A percentile compares a stretch with the other conserved stretches of the same genome.
Conservation (phyloP, 2,113 vertebrate genomes). For the Boleophthalmus pectinirostris region DNA sequence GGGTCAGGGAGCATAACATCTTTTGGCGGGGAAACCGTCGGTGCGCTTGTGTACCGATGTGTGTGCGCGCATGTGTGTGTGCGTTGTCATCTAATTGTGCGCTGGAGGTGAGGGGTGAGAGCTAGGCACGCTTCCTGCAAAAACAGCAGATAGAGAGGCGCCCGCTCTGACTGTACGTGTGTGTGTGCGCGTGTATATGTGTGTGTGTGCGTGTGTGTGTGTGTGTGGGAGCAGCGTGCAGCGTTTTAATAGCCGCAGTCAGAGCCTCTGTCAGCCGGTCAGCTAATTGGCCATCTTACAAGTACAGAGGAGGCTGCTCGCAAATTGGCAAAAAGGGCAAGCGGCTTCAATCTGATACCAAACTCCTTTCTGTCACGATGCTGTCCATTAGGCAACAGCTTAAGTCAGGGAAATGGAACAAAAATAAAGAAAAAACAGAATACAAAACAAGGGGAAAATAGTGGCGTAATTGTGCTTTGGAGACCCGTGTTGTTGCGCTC, state of each 20-base stretch:
- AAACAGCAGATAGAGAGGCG: slow-evolving; percentile 59
- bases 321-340: slow-evolving; percentile 81
- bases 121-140: slow-evolving; percentile 48
- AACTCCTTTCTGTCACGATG: slow-evolving; percentile 78
- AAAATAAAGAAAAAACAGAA: slow-evolving; percentile 75
- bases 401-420: slow-evolving; percentile 74
- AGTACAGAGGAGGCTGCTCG: slow-evolving; percentile 77
- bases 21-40: slow-evolving; percentile 54
- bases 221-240: slow-evolving; percentile 50
- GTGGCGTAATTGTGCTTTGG: slow-evolving; percentile 69
- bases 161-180: slow-evolving; percentile 19
- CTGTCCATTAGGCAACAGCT: slow-evolving; percentile 80
- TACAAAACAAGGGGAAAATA: slow-evolving; percentile 69
- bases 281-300: slow-evolving; percentile 83
- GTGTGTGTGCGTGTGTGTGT: slow-evolving; percentile 23
- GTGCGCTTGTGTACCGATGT: slow-evolving; percentile 24
- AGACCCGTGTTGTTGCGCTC: slow-evolving; percentile 68
- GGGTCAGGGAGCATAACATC: slow-evolving; percentile 58
- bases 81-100: slow-evolving; percentile 54
- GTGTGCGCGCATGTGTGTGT: slow-evolving; percentile 36
- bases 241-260: slow-evolving; percentile 78
- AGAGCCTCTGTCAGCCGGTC: slow-evolving; percentile 78
- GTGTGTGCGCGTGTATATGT: slow-evolving; percentile 35
- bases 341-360: slow-evolving; percentile 77
- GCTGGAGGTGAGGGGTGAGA: slow-evolving; percentile 66